Base-by-base conservation (phyloP, 2,797 vertebrate species). In the Pygocentrus nattereri region DNA sequence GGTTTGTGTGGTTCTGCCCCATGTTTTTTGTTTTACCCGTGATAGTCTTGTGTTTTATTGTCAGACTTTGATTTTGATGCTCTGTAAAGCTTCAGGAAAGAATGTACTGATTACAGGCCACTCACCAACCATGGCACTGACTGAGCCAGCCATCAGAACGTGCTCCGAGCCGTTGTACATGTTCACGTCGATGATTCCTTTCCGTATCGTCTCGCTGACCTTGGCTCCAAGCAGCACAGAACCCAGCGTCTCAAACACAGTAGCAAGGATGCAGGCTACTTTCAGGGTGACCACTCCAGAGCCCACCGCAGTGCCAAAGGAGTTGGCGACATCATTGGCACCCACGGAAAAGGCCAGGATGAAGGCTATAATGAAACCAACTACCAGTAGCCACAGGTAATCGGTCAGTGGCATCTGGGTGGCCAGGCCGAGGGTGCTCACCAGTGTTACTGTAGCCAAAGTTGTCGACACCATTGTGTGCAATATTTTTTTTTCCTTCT, bases 251-350 rank as follows among this genome's bases (percentile, higher is more conserved):
- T 99, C 98, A 10, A 99, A 99, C 83, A 99, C 56, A 0, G 96
- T 96, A 49, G 98, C 98, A 65, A 99, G 88, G 85, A 99, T 78
- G 79, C 98, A 99, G 1, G 98, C 98, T 77, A 97, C 97, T 23
- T 95, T 94, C 72, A 99, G 93, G 52, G 97, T 98, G 88, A 99
- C 97, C 50, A 99, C 98, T 0, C 98, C 98, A 0, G 98, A 99
- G 83, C 98, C 98, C 71, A 99, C 98, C 0, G 98, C 98, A 0
- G 98, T 99, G 78, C 98, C 98, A 18, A 99, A 99, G 0, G 98
- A 99, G 91, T 99, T 99, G 44, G 98, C 98, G 10, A 99, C 98
- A 4, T 99, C 98, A 74, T 99, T 99, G 88, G 98, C 98, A 0
- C 98, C 98, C 0, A 99, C 98, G 0, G 98, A 99, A 91, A 99